Evolutionary conservation across 2,113 vertebrate genomes (phyloP).

Genomic region (Pantherophis guttatus): DNA sequence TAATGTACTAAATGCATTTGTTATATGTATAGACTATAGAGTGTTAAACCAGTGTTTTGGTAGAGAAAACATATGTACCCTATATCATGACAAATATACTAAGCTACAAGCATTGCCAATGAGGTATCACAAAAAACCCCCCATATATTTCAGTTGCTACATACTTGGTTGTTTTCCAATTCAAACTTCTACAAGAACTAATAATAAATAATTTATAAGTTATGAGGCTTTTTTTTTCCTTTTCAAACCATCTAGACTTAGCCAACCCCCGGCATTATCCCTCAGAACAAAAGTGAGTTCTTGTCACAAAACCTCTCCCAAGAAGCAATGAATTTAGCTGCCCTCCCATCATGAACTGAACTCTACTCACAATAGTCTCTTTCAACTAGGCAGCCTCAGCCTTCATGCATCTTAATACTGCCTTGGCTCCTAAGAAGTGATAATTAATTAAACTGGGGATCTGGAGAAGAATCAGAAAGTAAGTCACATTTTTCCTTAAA

Average conservation of each 20-base stretch:
- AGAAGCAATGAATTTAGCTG: conserved; percentile 24
- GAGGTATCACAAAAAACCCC: not conserved
- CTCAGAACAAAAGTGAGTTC: conserved; percentile 52
- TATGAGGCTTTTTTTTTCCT: not conserved
- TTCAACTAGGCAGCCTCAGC: conserved; percentile 39
- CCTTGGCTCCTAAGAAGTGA: conserved; percentile 13
- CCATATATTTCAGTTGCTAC: not conserved
- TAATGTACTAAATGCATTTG: not conserved
- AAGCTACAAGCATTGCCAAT: not conserved
- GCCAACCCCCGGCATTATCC: conserved; percentile 25
- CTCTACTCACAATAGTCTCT: conserved; percentile 51
- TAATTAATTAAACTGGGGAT: conserved; percentile 44
- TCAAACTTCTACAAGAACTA: not conserved
- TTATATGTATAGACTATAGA: not conserved
- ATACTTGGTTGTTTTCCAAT: accelerated
- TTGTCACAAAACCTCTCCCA: conserved; percentile 42
- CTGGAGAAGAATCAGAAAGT: conserved; percentile 1
- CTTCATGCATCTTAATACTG: conserved; percentile 26
- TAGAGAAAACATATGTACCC: not conserved
- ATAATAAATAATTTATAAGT: conserved; percentile 20
- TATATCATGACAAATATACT: not conserved
- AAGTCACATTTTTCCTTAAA: conserved; percentile 2
- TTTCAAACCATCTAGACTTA: not conserved
- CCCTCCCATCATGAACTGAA: conserved; percentile 25
- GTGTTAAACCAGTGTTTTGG: not conserved